phyloP scores from a whole-genome alignment of 2,888 invertebrate genomes.

The Tricholauxania praeusta region DNA sequence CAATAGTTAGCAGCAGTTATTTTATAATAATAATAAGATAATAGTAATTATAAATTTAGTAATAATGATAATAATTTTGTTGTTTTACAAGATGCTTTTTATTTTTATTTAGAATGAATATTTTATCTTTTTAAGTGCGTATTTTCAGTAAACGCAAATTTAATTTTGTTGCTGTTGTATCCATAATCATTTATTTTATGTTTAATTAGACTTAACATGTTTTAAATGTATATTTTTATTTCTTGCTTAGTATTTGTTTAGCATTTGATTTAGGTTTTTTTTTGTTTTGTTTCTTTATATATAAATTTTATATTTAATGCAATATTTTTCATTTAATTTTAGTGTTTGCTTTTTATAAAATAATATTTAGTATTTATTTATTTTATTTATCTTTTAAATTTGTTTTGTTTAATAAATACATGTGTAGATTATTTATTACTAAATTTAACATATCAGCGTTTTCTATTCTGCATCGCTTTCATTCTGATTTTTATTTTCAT shows the following conservation, averaged over 20 bases:
- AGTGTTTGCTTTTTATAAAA: neutral
- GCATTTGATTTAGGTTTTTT: neutral
- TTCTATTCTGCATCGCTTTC: neutral
- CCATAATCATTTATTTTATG: conserved; percentile 30
- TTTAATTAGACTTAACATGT: conserved; percentile 39
- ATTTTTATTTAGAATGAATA: conserved; percentile 38
- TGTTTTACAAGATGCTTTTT: conserved; percentile 41
- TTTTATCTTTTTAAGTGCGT: conserved; percentile 48
- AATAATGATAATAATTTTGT: conserved; percentile 33
- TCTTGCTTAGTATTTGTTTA: conserved; percentile 17
- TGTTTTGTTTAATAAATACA: too few species aligned
- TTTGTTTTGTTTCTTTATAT: conserved; percentile 7
- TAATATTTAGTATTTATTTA: neutral
- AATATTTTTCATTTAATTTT: neutral
- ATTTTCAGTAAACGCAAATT: conserved; percentile 32
- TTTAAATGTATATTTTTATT: conserved; percentile 36
- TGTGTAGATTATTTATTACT: too few species aligned
- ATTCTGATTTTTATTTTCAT: conserved; percentile 2
- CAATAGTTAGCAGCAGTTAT: conserved; percentile 33
- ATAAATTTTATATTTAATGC: conserved; percentile 1
- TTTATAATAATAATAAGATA: conserved; percentile 10
- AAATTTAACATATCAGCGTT: too few species aligned
- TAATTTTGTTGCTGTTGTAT: conserved; percentile 44
- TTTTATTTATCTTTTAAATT: neutral
- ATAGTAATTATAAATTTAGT: conserved; percentile 50